Percentiles rank a stretch among this genome's conserved stretches.
phyloP scores from a whole-genome alignment of 2,113 vertebrate genomes.

The Elephantulus edwardii region DNA sequence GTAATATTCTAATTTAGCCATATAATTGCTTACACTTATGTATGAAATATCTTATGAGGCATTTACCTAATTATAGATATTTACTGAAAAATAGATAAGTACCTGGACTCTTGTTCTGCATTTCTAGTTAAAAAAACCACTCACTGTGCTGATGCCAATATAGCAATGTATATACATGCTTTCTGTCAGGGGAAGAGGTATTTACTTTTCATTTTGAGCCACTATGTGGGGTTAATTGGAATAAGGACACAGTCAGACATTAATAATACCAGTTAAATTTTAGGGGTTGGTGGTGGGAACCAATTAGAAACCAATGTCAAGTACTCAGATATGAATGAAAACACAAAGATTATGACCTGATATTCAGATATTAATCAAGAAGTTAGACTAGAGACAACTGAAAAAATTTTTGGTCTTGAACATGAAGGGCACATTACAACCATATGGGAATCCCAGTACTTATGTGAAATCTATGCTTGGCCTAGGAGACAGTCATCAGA shows the following conservation, averaged over 20 bases:
- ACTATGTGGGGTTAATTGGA: not conserved
- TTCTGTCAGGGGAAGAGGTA: not conserved
- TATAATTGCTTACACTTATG: not conserved
- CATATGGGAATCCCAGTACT: too few relatives aligned
- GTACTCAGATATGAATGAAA: constrained; percentile 28
- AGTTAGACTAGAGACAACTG: not conserved
- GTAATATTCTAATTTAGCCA: not conserved
- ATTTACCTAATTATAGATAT: not conserved
- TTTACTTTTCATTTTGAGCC: not conserved
- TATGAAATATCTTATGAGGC: not conserved
- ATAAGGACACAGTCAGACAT: not conserved
- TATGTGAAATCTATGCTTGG: too few relatives aligned
- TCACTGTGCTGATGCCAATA: not conserved
- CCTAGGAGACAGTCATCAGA: too few relatives aligned
- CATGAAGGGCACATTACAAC: not conserved
- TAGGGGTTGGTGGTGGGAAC: constrained; percentile 27
- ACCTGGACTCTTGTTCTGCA: not conserved
- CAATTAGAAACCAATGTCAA: constrained; percentile 44
- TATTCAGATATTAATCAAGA: not conserved
- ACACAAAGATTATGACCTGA: not conserved
- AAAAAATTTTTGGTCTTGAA: not conserved
- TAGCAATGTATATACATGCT: not conserved
- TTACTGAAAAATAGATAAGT: not conserved
- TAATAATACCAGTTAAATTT: constrained; percentile 10
- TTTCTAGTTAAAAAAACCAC: not conserved